Evolutionary conservation across 1,140 invertebrate species (phyloP).

Genomic region (Polypedilum pembai): DNA sequence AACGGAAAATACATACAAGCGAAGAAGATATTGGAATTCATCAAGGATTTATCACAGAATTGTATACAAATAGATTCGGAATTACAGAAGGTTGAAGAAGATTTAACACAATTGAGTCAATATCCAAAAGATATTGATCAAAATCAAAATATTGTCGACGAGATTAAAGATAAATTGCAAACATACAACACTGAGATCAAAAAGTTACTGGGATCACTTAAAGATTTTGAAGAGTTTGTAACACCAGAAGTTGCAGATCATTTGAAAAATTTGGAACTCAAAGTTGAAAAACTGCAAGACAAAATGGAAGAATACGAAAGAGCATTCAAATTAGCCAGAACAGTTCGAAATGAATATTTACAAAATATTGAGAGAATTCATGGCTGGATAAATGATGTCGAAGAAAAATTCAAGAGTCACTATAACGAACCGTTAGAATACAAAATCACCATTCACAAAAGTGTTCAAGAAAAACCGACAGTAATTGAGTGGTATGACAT

Average conservation of each 20-base stretch:
- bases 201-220: neutral
- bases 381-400: constrained; percentile 71
- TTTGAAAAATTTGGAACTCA: constrained; percentile 65
- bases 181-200: neutral
- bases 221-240: constrained; percentile 49
- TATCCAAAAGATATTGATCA: constrained; percentile 8
- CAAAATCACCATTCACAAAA: constrained; percentile 66
- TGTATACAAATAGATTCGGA: neutral
- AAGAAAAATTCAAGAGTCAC: constrained; percentile 73
- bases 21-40: constrained; percentile 22
- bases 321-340: constrained; percentile 76
- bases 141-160: neutral
- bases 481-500: constrained; percentile 70
- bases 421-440: constrained; percentile 66
- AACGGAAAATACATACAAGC: constrained; percentile 15
- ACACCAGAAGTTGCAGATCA: constrained; percentile 69
- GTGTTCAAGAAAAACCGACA: constrained; percentile 63
- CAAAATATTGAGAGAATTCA: constrained; percentile 72
- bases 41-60: constrained; percentile 21
- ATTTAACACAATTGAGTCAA: constrained; percentile 8
- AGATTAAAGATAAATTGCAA: neutral
- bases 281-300: constrained; percentile 65
- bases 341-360: constrained; percentile 68
- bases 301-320: constrained; percentile 79
- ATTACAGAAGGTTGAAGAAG: constrained; percentile 4